Base-by-base conservation (phyloP, 2,888 invertebrate species). In the Plutella xylostella region DNA sequence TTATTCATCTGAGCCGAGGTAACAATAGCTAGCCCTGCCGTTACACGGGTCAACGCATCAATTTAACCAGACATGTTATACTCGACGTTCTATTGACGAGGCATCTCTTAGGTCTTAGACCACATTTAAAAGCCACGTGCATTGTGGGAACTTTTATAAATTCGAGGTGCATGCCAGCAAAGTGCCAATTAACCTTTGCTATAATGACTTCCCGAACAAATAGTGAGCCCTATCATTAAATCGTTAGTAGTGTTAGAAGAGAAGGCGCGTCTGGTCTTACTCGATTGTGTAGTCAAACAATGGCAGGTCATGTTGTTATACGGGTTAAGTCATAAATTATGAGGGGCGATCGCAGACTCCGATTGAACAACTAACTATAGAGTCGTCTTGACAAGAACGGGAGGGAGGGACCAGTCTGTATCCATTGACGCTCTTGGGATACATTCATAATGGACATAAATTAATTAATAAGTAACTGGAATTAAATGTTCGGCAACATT, bases 241-340 rank as follows among this genome's bases (percentile, higher is more conserved):
- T 14, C 33, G 5, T 25, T 7, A 25, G n/a, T n/a, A n/a, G n/a
- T n/a, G n/a, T n/a, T 34, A 28, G 14, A 30, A 28, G 22, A 30
- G 38, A 14, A 39, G 37, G 39, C 34, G 45, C 30, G 41, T 45
- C 35, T 45, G 42, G 30, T 20, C 22, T 25, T 40, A 22, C 45
- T 45, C 40, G 28, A 22, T 41, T 45, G 41, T 39, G 30, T 56
- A 60, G 61, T 64, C 56, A 61, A 69, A 69, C 65, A 69, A 68
- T 68, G 61, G 58, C 61, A 67, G 64, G 62, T 65, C 63, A 60
- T 61, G 57, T 61, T 51, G 60, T 60, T 63, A 67, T 69, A 67
- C 64, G 70, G 66, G 68, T 68, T 60, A 61, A 66, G 60, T 61
- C 59, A 65, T 71, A 71, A 74, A 69, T 72, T 63, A 65, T 64